Base-by-base conservation (phyloP, 2,113 vertebrate species). In the Nibea coibor region DNA sequence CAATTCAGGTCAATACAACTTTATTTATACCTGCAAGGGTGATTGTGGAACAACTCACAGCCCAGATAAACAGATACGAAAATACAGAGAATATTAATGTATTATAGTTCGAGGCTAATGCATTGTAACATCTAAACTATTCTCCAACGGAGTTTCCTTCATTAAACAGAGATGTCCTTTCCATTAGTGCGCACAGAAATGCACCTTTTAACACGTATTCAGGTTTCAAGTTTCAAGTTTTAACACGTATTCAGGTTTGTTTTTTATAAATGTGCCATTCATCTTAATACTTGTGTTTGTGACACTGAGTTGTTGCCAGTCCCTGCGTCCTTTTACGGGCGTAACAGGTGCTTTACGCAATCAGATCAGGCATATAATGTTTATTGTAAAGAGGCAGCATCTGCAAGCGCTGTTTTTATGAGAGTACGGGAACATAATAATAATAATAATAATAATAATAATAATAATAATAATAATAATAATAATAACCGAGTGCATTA, bases 341-440 rank as follows among this genome's bases (percentile, higher is more conserved):
- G 62, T 82, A 83, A 88, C 84, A 87, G 77, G 82, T 89, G 82
- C 57, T 35, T 72, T 10, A 31, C 24, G 20, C 5, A 16, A 14
- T 15, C n/a, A 28, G 39, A 75, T 10, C 16, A 3, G 22, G 17
- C n/a, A 10, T 43, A 20, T 35, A 20, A 48, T 22, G n/a, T 87
- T 59, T 31, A 77, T 64, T 16, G 28, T 10, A 51, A 5, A 51
- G 66, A 15, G 24, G 7, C 35, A 47, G 56, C 26, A 57, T 28
- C 35, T 42, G 16, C n/a, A 28, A 43, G 51, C 4, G 42, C 22
- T 54, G 51, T 65, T 68, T 72, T 35, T 28, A n/a, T 22, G 26
- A 28, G 48, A 45, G 31, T n/a, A 31, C 54, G 17, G 51, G 14
- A 48, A 26, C 66, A 78, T 68, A 66, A 73, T 69, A 28, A 79